Evolutionary conservation across 2,113 vertebrate species (phyloP), one percentile per base, ranked within the genome.

Genomic region (Circaetus cinerascens): DNA sequence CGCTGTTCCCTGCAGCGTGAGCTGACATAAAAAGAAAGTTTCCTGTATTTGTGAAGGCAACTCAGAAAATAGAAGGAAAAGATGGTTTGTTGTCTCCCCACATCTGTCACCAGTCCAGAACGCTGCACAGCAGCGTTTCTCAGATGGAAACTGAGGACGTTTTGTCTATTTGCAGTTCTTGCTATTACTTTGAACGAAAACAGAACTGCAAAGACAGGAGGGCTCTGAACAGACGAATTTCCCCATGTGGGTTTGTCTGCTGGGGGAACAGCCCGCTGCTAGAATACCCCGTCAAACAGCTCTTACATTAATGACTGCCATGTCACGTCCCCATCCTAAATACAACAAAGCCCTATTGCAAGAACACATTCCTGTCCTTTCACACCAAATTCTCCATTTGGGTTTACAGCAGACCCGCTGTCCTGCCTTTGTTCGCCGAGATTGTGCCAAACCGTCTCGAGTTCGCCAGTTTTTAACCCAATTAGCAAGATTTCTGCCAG

Each of bases 391-490:
- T 10, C 66, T 57, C 26, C 79, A 9, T 9, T 8, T 59, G 63
- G 11, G 2, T 7, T 84, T 15, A 9, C 80, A 83, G 76, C 43
- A 64, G 45, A 20, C 22, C 48, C 23, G 3, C 38, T 11, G 22
- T 16, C 53, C 38, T 34, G 32, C n/a, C 53, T 40, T 32, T 23
- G 25, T 26, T 32, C 23, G 3, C 75, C 3, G 26, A 46, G 20
- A 25, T 7, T 8, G 68, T 38, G 36, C 50, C 76, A 43, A 13
- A 30, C 43, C 59, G 3, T 29, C 53, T 56, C 9, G 0, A 22
- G 13, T 11, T 60, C 6, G 0, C 13, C 4, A 0, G 7, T 29
- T 40, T 38, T 11, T 6, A 5, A 2, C 32, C 10, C 13, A 12
- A 2, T 8, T 5, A 43, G 11, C 27, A 82, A 63, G 32, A 30